Evolutionary conservation across 92 coral and sea anemone species (phyloP), one percentile per base, ranked within the genome.

Genomic region (Pocillopora meandrina): DNA sequence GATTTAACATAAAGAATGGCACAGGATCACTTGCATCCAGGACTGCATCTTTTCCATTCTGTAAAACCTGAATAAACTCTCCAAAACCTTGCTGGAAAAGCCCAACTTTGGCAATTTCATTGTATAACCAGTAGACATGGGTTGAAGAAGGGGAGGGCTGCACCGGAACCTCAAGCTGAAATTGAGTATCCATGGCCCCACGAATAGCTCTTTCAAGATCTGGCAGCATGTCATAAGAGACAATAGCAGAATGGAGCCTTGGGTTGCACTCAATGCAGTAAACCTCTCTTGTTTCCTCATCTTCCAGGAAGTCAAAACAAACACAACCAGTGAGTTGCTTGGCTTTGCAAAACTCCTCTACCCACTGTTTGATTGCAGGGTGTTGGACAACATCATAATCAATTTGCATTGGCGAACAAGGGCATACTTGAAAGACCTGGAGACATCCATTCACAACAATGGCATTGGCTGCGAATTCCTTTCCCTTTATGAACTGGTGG

Each of bases 231-330:
- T 85, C 85, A 70, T 84, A 80, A 3, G 78, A 79, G 15, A 81
- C 63, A n/a, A 89, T 33, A 5, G 71, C 17, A 0, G 92, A 89
- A 63, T 89, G 92, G 26, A 89, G 92, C 13, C 92, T 85, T 21
- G 92, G 92, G 72, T 89, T 89, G 75, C 92, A 89, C 77, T 89
- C 92, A 18, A 89, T 89, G 82, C 92, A 89, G 75, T 89, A 89
- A 60, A 89, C 77, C 58, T 78, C 26, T 1, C 82, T 77, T 33
- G 92, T 78, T 16, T 26, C 34, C 13, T 78, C 85, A 20, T 89
- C 89, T 66, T 89, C 85, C 19, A 89, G 59, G 60, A 89, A 89
- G 82, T 89, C 92, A 33, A 89, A 84, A 72, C 82, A 71, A 13
- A 85, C 33, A 10, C 85, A 85, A 8, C 89, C 89, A 16, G 76